Conservation (phyloP, 2,888 invertebrate genomes). For the Amiota communis region DNA sequence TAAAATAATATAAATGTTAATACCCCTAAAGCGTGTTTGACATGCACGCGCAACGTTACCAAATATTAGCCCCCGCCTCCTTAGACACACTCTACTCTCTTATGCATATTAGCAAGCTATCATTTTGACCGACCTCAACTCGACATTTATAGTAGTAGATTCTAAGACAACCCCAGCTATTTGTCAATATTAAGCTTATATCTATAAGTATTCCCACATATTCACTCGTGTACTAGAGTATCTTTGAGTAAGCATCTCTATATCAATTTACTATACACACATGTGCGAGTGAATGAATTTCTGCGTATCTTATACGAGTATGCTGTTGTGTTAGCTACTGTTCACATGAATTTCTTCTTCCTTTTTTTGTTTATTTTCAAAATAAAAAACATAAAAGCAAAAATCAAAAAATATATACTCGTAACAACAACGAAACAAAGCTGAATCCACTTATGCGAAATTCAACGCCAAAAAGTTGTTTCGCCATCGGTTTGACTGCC, state of each 20-base stretch:
- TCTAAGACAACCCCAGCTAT: too few relatives aligned
- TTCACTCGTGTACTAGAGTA: not conserved
- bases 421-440: not conserved
- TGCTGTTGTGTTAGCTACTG: not conserved
- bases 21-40: slow-evolving; percentile 22
- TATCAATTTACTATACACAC: not conserved
- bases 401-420: slow-evolving; percentile 8
- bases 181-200: too few relatives aligned
- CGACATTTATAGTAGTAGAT: too few relatives aligned
- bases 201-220: not conserved
- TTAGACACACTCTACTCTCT: not conserved
- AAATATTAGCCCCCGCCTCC: not conserved
- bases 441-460: slow-evolving; percentile 4
- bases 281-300: not conserved
- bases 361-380: not conserved
- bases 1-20: slow-evolving; percentile 9
- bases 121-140: too few relatives aligned
- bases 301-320: not conserved
- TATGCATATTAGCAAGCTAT: too few relatives aligned
- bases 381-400: slow-evolving; percentile 15
- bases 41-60: slow-evolving; percentile 18
- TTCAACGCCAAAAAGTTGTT: slow-evolving; percentile 15
- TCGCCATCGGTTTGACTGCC: not conserved
- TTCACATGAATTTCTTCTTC: not conserved
- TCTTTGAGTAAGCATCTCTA: not conserved